Conservation (phyloP, 2,888 invertebrate species). For the Cephus runcator region DNA sequence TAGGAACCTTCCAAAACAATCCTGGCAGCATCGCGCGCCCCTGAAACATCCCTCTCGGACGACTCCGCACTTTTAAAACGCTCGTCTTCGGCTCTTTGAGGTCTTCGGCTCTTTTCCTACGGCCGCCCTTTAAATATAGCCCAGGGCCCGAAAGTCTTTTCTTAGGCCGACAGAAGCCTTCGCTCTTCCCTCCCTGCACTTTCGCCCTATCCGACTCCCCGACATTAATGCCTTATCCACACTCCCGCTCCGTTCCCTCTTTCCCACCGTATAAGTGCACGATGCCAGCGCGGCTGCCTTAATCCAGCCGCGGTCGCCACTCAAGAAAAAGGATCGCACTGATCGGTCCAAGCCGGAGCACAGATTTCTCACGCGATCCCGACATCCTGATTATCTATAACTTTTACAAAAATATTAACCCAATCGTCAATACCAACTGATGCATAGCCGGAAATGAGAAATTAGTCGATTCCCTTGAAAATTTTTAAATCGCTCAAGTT, state of each 20-base stretch:
- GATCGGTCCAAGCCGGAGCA: too few relatives aligned
- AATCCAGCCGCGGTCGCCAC: too few relatives aligned
- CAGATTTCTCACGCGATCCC: not conserved
- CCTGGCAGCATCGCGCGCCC: not conserved
- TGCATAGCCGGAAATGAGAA: not conserved
- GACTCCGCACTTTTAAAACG: not conserved
- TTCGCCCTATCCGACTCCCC: not conserved
- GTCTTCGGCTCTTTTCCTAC: not conserved
- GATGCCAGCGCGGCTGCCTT: too few relatives aligned
- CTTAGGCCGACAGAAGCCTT: not conserved
- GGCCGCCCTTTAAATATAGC: not conserved
- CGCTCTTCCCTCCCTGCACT: not conserved
- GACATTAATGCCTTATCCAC: not conserved
- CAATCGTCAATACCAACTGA: not conserved
- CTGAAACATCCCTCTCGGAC: not conserved
- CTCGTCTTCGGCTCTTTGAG: not conserved
- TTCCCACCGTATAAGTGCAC: too few relatives aligned
- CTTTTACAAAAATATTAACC: not conserved
- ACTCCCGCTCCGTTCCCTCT: not conserved
- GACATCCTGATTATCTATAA: not conserved
- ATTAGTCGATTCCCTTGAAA: not conserved
- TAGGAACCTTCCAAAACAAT: not conserved
- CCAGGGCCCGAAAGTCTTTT: not conserved
- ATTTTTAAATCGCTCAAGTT: not conserved
- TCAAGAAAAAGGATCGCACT: too few relatives aligned